Percentiles rank a stretch among this genome's conserved stretches.
These are phyloP conservation scores for Theonella swinhoei DNA, from an alignment of 37 sponge, comb jelly and placozoan species.

Conservation along the genomic window DNA sequence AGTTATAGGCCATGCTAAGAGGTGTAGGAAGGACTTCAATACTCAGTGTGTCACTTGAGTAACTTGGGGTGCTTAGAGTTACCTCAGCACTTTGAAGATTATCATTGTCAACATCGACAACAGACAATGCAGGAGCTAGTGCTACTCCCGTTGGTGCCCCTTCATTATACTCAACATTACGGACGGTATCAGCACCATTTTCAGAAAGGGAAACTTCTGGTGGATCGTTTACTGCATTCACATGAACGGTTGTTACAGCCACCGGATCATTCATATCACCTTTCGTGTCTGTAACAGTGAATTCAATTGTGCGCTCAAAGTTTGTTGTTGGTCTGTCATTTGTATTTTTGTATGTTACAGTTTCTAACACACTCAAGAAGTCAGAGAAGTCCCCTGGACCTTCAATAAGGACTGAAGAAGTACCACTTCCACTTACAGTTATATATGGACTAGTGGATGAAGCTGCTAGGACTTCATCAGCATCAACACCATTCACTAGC, in stretches of 20 bases:
- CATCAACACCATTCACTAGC: slow-evolving; percentile 28
- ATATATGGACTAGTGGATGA: slow-evolving; percentile 9
- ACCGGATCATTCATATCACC: slow-evolving; percentile 31
- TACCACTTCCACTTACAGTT: background rate
- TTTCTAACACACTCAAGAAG: slow-evolving; percentile 23
- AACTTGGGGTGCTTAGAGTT: slow-evolving; percentile 17
- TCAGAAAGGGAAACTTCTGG: slow-evolving; percentile 13
- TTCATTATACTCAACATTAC: slow-evolving; percentile 27
- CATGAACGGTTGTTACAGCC: slow-evolving; percentile 15
- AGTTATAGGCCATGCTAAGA: background rate
- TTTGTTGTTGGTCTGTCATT: slow-evolving; percentile 26
- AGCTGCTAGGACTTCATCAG: slow-evolving; percentile 23
- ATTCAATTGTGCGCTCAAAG: slow-evolving; percentile 17
- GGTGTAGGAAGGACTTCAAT: background rate
- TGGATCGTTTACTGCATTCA: slow-evolving; percentile 48
- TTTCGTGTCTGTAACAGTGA: slow-evolving; percentile 48
- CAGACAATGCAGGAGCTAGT: slow-evolving; percentile 7
- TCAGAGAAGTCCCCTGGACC: slow-evolving; percentile 59
- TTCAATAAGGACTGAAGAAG: slow-evolving; percentile 11
- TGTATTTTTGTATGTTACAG: slow-evolving; percentile 39
- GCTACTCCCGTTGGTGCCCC: slow-evolving; percentile 1
- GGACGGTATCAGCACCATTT: background rate
- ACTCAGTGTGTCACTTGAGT: slow-evolving; percentile 5
- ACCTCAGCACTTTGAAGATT: slow-evolving; percentile 41
- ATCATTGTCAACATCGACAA: slow-evolving; percentile 62